These are phyloP conservation scores for Drosophila nannoptera DNA, from an alignment of 1,140 invertebrate species.

Conservation along the genomic window DNA sequence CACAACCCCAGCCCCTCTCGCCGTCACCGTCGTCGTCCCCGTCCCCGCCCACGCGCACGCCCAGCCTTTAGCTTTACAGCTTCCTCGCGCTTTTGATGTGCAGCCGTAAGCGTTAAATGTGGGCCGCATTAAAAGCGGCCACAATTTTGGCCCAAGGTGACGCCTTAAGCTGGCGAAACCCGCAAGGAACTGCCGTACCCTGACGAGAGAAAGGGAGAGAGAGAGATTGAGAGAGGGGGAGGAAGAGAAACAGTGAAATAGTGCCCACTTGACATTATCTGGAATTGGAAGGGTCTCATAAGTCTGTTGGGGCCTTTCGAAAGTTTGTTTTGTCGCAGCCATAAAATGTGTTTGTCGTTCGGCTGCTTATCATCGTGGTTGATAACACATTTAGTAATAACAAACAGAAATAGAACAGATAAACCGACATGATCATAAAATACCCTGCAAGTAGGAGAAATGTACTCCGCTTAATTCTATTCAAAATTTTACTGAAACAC, in stretches of 20 bases:
- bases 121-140: constrained; percentile 44
- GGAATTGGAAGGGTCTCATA: constrained; percentile 6
- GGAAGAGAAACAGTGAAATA: not conserved
- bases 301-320: constrained; percentile 22
- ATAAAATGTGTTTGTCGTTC: constrained; percentile 21
- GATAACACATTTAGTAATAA: constrained; percentile 35
- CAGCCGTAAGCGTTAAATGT: constrained; percentile 37
- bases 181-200: constrained; percentile 20
- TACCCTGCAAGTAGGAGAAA: constrained; percentile 8
- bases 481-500: too few relatives aligned
- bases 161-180: constrained; percentile 47
- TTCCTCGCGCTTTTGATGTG: constrained; percentile 21
- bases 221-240: too few relatives aligned
- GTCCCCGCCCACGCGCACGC: not conserved
- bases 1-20: not conserved
- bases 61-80: not conserved
- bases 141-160: constrained; percentile 22
- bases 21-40: not conserved
- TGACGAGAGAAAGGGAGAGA: not conserved
- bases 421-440: not conserved
- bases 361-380: constrained; percentile 27
- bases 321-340: constrained; percentile 7
- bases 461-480: too few relatives aligned
- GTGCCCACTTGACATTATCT: constrained; percentile 25
- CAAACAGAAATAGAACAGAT: constrained; percentile 16